Evolutionary conservation across 2,888 invertebrate genomes (phyloP).

Genomic region (Mesorhabditis belari): DNA sequence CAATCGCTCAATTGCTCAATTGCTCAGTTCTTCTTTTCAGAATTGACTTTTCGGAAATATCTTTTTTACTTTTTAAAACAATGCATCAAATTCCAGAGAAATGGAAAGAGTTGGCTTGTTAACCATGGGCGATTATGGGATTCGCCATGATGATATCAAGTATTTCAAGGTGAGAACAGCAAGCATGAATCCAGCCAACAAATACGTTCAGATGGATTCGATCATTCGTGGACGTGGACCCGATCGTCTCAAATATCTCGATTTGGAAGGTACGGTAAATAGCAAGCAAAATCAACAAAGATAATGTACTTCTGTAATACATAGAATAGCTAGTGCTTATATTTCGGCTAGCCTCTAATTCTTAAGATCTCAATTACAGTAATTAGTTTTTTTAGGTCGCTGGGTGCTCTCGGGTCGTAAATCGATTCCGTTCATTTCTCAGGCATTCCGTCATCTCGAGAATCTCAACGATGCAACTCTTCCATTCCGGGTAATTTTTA

Average conservation of each 20-base stretch:
- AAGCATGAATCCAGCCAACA: no score
- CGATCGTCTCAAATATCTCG: conserved; percentile 40
- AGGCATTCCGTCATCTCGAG: conserved; percentile 42
- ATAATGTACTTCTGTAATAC: no score
- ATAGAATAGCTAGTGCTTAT: no score
- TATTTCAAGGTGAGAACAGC: conserved; percentile 30
- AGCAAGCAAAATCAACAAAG: not conserved
- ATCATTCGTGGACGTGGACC: conserved; percentile 40
- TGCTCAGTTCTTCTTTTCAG: no score
- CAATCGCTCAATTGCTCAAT: no score
- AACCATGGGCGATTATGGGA: conserved; percentile 32
- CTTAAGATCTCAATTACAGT: no score
- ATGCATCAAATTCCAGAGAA: no score
- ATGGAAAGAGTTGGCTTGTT: not conserved
- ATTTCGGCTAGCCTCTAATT: no score
- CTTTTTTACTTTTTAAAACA: not conserved
- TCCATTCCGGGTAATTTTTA: conserved; percentile 25
- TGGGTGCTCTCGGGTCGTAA: conserved; percentile 35
- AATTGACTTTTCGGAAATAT: no score
- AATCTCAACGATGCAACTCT: conserved; percentile 30
- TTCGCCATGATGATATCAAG: conserved; percentile 37
- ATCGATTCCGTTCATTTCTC: conserved; percentile 39
- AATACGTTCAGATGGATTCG: conserved; percentile 27
- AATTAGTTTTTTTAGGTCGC: conserved; percentile 10
- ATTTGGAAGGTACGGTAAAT: conserved; percentile 30